Percentiles rank a stretch among this genome's conserved stretches.
phyloP scores from a whole-genome alignment of 2,113 vertebrate species.

The Microtus pennsylvanicus region DNA sequence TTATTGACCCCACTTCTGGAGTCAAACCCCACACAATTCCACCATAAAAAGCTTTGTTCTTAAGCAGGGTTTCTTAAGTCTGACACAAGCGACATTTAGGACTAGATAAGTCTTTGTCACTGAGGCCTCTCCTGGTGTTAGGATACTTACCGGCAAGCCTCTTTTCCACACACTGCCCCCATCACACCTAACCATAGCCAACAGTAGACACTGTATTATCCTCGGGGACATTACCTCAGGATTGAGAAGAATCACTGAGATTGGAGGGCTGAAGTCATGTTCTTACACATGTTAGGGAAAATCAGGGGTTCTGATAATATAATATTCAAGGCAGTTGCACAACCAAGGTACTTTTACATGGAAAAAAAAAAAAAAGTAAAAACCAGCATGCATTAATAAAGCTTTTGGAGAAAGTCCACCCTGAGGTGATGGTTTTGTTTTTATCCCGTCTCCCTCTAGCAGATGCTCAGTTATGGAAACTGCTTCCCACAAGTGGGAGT shows the following conservation, averaged over 20 bases:
- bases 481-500: neutral
- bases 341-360: neutral
- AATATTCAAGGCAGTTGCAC: slow-evolving; percentile 1
- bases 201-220: neutral
- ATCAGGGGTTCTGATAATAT: neutral
- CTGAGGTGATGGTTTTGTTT: neutral
- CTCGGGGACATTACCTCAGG: neutral
- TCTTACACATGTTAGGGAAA: neutral
- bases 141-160: neutral
- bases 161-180: neutral
- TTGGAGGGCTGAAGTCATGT: neutral
- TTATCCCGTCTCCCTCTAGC: neutral
- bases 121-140: neutral
- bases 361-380: neutral
- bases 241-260: neutral
- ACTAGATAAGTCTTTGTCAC: neutral
- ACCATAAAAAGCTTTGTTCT: slow-evolving; percentile 26
- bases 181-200: neutral
- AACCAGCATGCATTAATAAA: neutral
- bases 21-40: neutral
- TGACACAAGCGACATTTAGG: neutral
- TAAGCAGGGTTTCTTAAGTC: slow-evolving; percentile 12
- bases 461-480: neutral
- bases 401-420: neutral
- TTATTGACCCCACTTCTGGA: neutral